phyloP scores from a whole-genome alignment of 2,888 invertebrate genomes.

The Oscheius sp. region DNA sequence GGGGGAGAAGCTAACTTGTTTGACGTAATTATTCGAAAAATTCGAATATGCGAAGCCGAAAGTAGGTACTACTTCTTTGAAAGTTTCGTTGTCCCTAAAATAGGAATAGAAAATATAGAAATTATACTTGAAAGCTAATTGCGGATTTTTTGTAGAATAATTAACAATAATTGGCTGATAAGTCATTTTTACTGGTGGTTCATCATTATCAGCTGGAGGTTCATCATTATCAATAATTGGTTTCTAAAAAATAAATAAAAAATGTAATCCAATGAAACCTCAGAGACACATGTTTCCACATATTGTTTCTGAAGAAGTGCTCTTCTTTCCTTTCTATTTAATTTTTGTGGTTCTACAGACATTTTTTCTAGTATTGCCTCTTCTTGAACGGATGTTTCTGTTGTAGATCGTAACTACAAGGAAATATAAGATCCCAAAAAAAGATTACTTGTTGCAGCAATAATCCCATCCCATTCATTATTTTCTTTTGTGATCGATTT shows the following conservation, averaged over 20 bases:
- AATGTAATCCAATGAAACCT: too few relatives aligned
- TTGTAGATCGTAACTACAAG: conserved; percentile 6
- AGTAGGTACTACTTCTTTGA: background rate
- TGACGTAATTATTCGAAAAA: conserved; percentile 29
- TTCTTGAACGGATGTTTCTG: background rate
- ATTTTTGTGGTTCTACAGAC: background rate
- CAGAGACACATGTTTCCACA: background rate
- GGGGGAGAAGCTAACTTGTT: conserved; percentile 27
- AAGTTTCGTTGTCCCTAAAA: background rate
- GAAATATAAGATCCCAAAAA: background rate
- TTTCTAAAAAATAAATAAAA: too few relatives aligned
- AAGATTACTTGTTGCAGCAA: conserved; percentile 19
- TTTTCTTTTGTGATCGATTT: background rate
- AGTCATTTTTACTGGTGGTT: background rate
- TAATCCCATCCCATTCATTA: conserved; percentile 15
- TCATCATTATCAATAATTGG: background rate
- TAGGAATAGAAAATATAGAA: background rate
- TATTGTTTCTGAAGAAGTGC: conserved; percentile 18
- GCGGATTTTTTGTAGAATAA: conserved; percentile 8
- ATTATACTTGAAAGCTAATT: background rate
- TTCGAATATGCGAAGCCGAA: conserved; percentile 17
- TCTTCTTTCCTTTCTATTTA: conserved; percentile 31
- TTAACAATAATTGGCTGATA: background rate
- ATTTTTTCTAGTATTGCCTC: background rate
- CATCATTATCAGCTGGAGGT: background rate